Base-by-base conservation (phyloP, 2,113 vertebrate species). In the Sander lucioperca region DNA sequence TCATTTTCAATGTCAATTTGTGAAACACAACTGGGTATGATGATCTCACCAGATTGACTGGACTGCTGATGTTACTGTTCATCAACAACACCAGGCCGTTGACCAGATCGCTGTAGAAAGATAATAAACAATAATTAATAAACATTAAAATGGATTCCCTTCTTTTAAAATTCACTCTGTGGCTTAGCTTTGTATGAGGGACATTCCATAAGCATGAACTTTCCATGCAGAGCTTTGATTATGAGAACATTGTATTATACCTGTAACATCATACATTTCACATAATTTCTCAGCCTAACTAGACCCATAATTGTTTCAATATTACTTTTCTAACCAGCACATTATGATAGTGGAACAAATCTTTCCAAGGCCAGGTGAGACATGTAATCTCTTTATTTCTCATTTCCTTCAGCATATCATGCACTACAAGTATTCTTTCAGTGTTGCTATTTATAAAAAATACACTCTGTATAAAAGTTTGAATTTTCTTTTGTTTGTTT, bases 21-120 rank as follows among this genome's bases (percentile, higher is more conserved):
- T 59, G 27, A 58, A 33, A 66, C 43, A 5, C 13, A 18, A 23
- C 23, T 5, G 8, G 2, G 19, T 9, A 16, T 5, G n/a, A 51
- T 10, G 69, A 63, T 95, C 97, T 97, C 89, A 99, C 99, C 97
- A 99, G 94, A 88, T 99, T 99, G 84, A 99, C 97, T 1, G 99
- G 99, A 89, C 98, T 99, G 95, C 99, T 99, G 90, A 99, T 96
- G 27, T 99, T 99, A 86, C 98, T 99, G 95, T 99, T 99, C 99
- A 99, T 99, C 92, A 99, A 88, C 0, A 96, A 91, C 88, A 99
- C 99, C 53, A 99, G 96, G 14, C 99, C 99, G 0, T 99, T 99
- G 81, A 99, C 98, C 86, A 99, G 96, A 81, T 99, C 99, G 33
- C 99, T 99, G 95, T 43, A 43, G 2, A 43, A 43, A 43, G 39